Conservation (phyloP, 1,140 invertebrate species). For the Teleogryllus occipitalis region DNA sequence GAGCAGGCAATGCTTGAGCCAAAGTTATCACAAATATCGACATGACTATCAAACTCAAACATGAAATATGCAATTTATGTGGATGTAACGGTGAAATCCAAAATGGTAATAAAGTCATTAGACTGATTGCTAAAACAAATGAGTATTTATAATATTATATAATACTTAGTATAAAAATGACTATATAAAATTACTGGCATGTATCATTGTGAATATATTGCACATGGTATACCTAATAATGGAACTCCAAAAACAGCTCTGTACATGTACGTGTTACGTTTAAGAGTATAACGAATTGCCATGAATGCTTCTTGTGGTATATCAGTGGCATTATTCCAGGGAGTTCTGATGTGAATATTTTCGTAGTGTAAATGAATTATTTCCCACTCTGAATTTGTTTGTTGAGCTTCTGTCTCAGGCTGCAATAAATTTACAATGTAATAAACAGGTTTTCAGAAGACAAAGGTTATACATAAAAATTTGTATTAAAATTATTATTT, state of each 20-base stretch:
- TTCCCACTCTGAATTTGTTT: neutral
- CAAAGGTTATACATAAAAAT: neutral
- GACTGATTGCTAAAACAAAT: neutral
- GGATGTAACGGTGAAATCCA: neutral
- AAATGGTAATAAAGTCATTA: neutral
- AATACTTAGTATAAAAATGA: neutral
- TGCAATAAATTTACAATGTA: neutral
- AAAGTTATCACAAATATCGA: neutral
- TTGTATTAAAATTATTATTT: too few relatives aligned
- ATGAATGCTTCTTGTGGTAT: neutral
- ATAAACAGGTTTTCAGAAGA: too few relatives aligned
- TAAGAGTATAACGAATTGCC: neutral
- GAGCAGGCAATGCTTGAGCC: neutral
- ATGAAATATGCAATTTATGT: neutral
- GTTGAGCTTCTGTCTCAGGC: neutral
- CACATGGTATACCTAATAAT: neutral
- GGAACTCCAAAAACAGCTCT: neutral
- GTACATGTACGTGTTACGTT: neutral
- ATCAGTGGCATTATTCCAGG: neutral
- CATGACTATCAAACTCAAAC: neutral
- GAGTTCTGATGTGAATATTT: neutral
- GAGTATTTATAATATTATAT: neutral
- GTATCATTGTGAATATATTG: too few relatives aligned
- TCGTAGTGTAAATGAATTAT: neutral
- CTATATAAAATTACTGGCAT: neutral